Percentiles rank a stretch among this genome's conserved stretches.
Evolutionary conservation across 1,140 invertebrate species (phyloP).

Genomic region (Drosophila truncata): DNA sequence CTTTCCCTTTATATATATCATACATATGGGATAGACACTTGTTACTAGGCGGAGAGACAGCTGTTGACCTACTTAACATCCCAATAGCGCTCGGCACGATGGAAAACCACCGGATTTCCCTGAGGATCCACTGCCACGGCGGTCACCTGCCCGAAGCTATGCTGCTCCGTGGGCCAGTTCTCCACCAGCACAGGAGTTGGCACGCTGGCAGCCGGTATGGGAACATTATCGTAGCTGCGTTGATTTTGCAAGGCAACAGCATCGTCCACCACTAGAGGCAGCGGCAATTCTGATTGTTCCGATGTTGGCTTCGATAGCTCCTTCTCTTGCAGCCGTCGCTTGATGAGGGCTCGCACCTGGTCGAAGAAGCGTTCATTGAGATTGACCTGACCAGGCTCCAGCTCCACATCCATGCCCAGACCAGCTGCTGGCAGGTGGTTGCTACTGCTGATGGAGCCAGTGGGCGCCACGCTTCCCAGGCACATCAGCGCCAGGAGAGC

Average conservation of each 20-base stretch:
- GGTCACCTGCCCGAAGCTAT: slow-evolving; percentile 93
- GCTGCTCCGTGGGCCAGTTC: slow-evolving; percentile 89
- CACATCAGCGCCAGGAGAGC: slow-evolving; percentile 43
- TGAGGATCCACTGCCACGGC: slow-evolving; percentile 93
- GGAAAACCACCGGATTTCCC: slow-evolving; percentile 95
- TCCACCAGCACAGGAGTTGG: slow-evolving; percentile 88
- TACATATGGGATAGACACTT: slow-evolving; percentile 52
- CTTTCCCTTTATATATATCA: slow-evolving; percentile 3
- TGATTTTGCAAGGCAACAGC: slow-evolving; percentile 70
- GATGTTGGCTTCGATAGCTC: slow-evolving; percentile 26
- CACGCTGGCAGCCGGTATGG: slow-evolving; percentile 67
- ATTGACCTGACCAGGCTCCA: slow-evolving; percentile 43
- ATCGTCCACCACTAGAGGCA: slow-evolving; percentile 50
- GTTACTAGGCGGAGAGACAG: slow-evolving; percentile 54
- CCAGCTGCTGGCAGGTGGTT: slow-evolving; percentile 76
- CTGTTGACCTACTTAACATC: slow-evolving; percentile 89
- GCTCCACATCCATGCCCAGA: slow-evolving; percentile 14
- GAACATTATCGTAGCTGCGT: slow-evolving; percentile 73
- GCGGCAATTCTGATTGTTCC: slow-evolving; percentile 44
- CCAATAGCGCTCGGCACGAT: slow-evolving; percentile 93
- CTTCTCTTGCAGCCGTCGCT: slow-evolving; percentile 74
- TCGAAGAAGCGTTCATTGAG: slow-evolving; percentile 81
- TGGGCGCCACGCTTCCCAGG: slow-evolving; percentile 18
- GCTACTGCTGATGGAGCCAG: slow-evolving; percentile 23
- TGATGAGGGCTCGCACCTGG: slow-evolving; percentile 79